Conservation (phyloP, 2,113 vertebrate species). For the Triplophysa rosa region DNA sequence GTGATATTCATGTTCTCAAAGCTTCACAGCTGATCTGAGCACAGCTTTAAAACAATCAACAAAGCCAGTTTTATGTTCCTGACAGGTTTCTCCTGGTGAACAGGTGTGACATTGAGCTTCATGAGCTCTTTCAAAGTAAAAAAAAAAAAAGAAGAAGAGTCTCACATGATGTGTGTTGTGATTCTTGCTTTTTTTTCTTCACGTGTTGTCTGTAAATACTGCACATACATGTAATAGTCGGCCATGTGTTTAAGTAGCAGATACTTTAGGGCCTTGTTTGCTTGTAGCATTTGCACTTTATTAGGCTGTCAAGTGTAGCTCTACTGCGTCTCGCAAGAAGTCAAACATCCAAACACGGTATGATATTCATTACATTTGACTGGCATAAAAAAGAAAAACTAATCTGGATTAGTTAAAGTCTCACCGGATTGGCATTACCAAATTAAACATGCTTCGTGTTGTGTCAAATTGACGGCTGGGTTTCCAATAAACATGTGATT, state of each 20-base stretch:
- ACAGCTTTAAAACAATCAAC: neutral
- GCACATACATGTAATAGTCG: constrained; percentile 22
- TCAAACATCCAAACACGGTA: neutral
- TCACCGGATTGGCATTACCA: neutral
- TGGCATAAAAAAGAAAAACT: neutral
- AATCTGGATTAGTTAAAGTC: neutral
- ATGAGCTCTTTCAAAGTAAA: constrained; percentile 10
- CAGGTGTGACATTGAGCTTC: neutral
- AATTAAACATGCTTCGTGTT: neutral
- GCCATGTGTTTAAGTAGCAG: constrained; percentile 20
- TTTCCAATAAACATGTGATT: too few relatives aligned
- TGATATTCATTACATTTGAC: neutral
- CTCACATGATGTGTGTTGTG: constrained; percentile 27
- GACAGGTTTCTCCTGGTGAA: neutral
- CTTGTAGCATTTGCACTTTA: constrained; percentile 55
- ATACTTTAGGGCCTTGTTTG: neutral
- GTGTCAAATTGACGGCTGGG: too few relatives aligned
- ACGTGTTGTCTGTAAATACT: constrained; percentile 42
- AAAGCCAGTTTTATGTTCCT: neutral
- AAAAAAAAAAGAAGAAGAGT: constrained; percentile 17
- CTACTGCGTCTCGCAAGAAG: neutral
- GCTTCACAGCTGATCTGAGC: neutral
- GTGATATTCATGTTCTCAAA: neutral
- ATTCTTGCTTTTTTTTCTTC: neutral
- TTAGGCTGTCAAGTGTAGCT: neutral